phyloP scores from a whole-genome alignment of 1,140 invertebrate genomes.

The Telenomus remus region DNA sequence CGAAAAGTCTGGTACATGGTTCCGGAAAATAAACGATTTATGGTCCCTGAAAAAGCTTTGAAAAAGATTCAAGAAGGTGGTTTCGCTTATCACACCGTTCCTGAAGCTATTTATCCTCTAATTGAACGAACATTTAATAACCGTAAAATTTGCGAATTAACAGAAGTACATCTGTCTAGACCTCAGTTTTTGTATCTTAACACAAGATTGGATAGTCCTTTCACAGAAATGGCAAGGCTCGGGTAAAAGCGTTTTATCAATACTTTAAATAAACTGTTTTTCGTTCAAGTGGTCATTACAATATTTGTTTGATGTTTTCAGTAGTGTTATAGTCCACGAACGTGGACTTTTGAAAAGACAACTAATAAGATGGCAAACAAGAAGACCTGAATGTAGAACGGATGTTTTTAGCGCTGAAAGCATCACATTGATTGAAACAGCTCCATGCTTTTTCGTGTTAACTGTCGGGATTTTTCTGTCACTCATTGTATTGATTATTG shows the following conservation, averaged over 20 bases:
- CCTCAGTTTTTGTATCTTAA: slow-evolving; percentile 31
- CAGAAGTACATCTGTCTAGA: slow-evolving; percentile 39
- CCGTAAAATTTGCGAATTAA: slow-evolving; percentile 54
- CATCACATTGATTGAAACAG: slow-evolving; percentile 34
- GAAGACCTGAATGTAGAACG: slow-evolving; percentile 21
- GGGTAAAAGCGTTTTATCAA: too few relatives aligned
- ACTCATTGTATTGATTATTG: slow-evolving; percentile 9
- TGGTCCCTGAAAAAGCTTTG: slow-evolving; percentile 25
- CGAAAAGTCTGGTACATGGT: slow-evolving; percentile 31
- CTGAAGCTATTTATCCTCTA: slow-evolving; percentile 47
- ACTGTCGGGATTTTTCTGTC: slow-evolving; percentile 17
- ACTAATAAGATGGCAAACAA: slow-evolving; percentile 34
- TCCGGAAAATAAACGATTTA: slow-evolving; percentile 39
- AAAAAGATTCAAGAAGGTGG: slow-evolving; percentile 40
- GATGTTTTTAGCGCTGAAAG: slow-evolving; percentile 31
- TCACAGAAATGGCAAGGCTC: slow-evolving; percentile 49
- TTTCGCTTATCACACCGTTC: slow-evolving; percentile 55
- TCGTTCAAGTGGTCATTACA: too few relatives aligned
- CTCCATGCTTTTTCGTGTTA: slow-evolving; percentile 28
- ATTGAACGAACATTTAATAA: slow-evolving; percentile 49
- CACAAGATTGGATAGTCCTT: slow-evolving; percentile 47
- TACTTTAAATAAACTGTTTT: too few relatives aligned
- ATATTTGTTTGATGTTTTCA: too few relatives aligned
- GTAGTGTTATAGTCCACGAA: slow-evolving; percentile 6
- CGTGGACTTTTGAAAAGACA: slow-evolving; percentile 21